Evolutionary conservation across 2,797 vertebrate species (phyloP), one percentile per base, ranked within the genome.

Genomic region (Anomalospiza imberbis): DNA sequence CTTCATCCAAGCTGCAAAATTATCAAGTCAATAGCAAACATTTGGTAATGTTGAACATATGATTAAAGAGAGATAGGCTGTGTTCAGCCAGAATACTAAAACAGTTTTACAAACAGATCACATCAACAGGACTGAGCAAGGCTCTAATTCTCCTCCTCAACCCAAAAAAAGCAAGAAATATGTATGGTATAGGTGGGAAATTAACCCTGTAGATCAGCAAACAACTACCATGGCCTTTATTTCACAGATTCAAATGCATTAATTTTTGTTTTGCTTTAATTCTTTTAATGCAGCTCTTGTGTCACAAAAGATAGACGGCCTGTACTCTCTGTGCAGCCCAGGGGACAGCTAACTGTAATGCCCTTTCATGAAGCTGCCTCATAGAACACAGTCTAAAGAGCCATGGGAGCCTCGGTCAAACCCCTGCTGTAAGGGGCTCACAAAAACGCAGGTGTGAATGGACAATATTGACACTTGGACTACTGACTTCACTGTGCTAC

Each of bases 21-120:
- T 77, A 91, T 63, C 44, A 88, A 95, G 81, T 66, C 78, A 92
- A 91, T 31, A 85, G 89, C 84, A 91, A 94, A 91, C 62, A 79
- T 78, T 86, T 72, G 73, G 60, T 93, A 84, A 80, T 21, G 47
- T 20, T 84, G 77, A 90, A 51, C 55, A 42, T 15, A 84, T 0
- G 5, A 92, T 51, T 77, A 72, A 91, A 91, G 51, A 88, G 62
- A 94, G 54, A 42, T 58, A 51, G 48, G 60, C 66, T 84, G 55
- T 19, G 16, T 85, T 75, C 76, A 40, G 86, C 63, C 90, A 66
- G 85, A 88, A 81, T 18, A 66, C 60, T 51, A 19, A 19, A 66
- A 57, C n/a, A 89, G 77, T 66, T 94, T 90, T 76, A 91, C 62
- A 93, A 93, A 93, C 47, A 91, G 32, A 86, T 79, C 88, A 78